A percentile compares a stretch with the other conserved stretches of the same genome.
Conservation (phyloP, 2,113 vertebrate genomes). For the Pongo pygmaeus region DNA sequence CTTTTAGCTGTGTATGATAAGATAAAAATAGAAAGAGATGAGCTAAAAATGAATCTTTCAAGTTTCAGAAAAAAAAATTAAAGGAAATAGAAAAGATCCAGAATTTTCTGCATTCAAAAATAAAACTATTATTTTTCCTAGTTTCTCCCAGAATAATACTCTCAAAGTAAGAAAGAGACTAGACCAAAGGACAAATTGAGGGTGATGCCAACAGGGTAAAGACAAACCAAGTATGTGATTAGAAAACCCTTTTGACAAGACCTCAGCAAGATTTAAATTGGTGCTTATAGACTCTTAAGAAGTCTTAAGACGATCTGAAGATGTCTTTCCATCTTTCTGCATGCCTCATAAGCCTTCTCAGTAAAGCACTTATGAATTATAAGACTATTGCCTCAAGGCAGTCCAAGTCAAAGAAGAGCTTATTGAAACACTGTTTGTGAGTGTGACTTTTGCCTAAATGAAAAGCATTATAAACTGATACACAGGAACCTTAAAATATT, state of each 20-base stretch:
- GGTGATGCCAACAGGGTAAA: neutral
- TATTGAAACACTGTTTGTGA: neutral
- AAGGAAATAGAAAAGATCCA: neutral
- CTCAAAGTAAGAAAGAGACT: neutral
- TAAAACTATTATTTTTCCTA: neutral
- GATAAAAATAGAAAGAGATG: constrained; percentile 3
- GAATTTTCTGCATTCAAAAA: neutral
- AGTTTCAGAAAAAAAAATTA: neutral
- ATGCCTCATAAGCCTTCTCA: neutral
- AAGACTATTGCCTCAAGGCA: neutral
- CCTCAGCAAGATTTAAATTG: neutral
- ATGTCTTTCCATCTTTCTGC: neutral
- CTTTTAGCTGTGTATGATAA: neutral
- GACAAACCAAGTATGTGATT: neutral
- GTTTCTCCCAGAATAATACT: neutral
- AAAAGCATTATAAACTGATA: neutral
- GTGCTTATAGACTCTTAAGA: neutral
- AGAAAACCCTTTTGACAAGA: neutral
- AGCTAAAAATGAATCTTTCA: neutral
- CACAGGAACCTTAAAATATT: neutral
- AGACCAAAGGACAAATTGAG: neutral
- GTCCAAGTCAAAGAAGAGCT: neutral
- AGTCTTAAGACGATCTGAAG: no score
- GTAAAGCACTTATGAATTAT: neutral
- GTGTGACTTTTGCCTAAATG: neutral